These are phyloP conservation scores for Hirundichthys speculiger DNA, from an alignment of 2,113 vertebrate genomes.

Conservation along the genomic window DNA sequence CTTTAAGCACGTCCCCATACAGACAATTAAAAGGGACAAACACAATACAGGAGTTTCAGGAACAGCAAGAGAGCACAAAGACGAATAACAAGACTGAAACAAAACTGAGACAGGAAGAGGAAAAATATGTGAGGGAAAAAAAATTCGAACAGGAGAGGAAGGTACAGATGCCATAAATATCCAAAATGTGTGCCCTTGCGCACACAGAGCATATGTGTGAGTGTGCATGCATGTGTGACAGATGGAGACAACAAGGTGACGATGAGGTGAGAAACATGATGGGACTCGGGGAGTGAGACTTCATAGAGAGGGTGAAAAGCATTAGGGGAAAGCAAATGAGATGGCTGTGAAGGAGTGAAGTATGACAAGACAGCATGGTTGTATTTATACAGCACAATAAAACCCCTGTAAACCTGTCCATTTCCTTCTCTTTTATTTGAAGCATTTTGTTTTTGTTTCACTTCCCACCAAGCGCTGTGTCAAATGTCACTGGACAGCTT, in stretches of 20 bases:
- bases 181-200: background rate
- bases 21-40: too few species aligned
- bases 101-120: background rate
- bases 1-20: too few species aligned
- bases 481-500: slow-evolving; percentile 72
- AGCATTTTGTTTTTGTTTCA: slow-evolving; percentile 8
- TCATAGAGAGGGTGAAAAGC: slow-evolving; percentile 24
- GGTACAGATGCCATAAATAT: slow-evolving; percentile 31
- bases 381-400: background rate
- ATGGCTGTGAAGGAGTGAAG: background rate
- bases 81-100: too few species aligned
- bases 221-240: slow-evolving; percentile 23
- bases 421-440: background rate
- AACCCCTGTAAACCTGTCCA: slow-evolving; percentile 7
- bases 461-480: slow-evolving; percentile 28
- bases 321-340: slow-evolving; percentile 10
- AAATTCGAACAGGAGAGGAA: slow-evolving; percentile 3
- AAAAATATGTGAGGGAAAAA: background rate
- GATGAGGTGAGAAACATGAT: slow-evolving; percentile 64
- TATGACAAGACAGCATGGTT: background rate
- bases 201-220: slow-evolving; percentile 1
- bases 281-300: slow-evolving; percentile 42
- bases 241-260: slow-evolving; percentile 51
- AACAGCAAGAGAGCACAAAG: too few species aligned
- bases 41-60: too few species aligned